Percentiles rank a stretch among this genome's conserved stretches.
These are phyloP conservation scores for Dioctria linearis DNA, from an alignment of 2,888 invertebrate species.

Conservation along the genomic window DNA sequence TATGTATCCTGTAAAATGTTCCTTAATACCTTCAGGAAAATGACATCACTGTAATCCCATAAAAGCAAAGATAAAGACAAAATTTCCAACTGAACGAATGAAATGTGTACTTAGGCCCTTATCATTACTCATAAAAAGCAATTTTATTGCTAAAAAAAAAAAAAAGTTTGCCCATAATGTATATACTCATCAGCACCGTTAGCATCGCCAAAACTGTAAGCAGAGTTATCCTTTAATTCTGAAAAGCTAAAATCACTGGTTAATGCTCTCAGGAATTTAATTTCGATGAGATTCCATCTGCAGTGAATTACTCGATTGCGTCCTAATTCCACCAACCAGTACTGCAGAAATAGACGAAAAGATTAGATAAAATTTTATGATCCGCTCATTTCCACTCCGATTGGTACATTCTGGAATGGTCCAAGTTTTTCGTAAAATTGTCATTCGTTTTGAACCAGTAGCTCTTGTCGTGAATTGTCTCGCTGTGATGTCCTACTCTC, in stretches of 20 bases:
- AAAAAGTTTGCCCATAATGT: constrained; percentile 7
- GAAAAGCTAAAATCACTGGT: constrained; percentile 8
- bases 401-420: constrained; percentile 20
- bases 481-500: not conserved
- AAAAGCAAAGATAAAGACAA: too few relatives aligned
- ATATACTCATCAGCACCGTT: constrained; percentile 16
- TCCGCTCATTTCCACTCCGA: constrained; percentile 45
- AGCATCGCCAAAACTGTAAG: not conserved
- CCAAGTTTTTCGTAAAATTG: constrained; percentile 22
- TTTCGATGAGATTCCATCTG: constrained; percentile 31
- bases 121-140: constrained; percentile 20
- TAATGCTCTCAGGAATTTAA: constrained; percentile 29
- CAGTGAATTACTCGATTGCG: constrained; percentile 10
- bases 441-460: constrained; percentile 6
- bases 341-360: constrained; percentile 4
- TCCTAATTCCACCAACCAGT: not conserved
- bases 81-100: too few relatives aligned
- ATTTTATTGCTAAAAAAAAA: constrained; percentile 4
- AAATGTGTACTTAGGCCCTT: not conserved
- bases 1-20: too few relatives aligned
- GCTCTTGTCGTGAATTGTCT: not conserved
- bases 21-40: too few relatives aligned
- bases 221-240: not conserved
- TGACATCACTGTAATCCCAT: too few relatives aligned
- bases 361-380: constrained; percentile 51